phyloP scores from a whole-genome alignment of 2,113 vertebrate species.

The Hemiprocne comata region DNA sequence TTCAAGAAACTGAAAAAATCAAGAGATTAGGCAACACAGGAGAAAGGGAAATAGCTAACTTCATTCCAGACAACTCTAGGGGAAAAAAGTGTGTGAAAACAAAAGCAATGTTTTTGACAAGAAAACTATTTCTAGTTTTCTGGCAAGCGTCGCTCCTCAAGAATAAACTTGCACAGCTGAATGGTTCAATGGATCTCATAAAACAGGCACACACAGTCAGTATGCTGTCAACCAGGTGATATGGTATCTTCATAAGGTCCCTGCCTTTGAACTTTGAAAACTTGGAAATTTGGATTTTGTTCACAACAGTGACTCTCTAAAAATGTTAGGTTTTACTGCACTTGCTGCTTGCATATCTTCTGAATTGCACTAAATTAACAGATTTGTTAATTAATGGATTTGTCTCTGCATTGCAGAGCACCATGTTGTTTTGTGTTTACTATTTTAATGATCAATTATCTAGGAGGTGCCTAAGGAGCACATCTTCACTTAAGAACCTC shows the following conservation, averaged over 20 bases:
- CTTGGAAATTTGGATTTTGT: not conserved
- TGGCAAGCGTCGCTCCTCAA: not conserved
- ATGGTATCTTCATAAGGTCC: not conserved
- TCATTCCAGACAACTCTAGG: not conserved
- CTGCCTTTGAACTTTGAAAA: not conserved
- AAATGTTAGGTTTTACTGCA: not conserved
- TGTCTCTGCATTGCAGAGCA: not conserved
- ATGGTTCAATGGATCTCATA: not conserved
- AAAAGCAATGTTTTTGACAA: constrained; percentile 53
- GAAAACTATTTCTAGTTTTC: constrained; percentile 39
- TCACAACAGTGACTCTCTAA: not conserved
- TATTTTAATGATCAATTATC: not conserved
- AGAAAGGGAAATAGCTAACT: not conserved
- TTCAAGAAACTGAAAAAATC: not conserved
- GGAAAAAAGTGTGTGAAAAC: not conserved
- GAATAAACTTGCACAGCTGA: not conserved
- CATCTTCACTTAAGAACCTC: not conserved
- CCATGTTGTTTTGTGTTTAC: not conserved
- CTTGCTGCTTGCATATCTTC: not conserved
- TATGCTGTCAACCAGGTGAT: not conserved
- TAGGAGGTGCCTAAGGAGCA: not conserved
- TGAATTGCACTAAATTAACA: not conserved
- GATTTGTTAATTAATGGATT: too few relatives aligned
- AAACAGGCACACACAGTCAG: not conserved
- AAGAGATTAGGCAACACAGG: not conserved